These are phyloP conservation scores for Melanerpes formicivorus DNA, from an alignment of 2,113 vertebrate genomes.

Conservation along the genomic window DNA sequence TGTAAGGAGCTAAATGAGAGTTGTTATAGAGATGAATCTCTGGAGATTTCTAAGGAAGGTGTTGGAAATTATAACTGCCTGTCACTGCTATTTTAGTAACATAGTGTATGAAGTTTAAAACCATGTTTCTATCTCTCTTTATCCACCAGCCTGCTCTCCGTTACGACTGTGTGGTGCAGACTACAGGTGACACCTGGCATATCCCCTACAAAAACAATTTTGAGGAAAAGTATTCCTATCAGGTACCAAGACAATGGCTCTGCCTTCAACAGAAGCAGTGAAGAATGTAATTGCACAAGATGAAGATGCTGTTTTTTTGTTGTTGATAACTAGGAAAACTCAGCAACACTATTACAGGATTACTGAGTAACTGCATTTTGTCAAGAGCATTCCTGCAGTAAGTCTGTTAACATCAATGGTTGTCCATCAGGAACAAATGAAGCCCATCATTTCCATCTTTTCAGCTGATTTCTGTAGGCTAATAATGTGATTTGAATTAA, in stretches of 20 bases:
- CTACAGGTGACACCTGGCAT: constrained; percentile 86
- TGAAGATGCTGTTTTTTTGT: neutral
- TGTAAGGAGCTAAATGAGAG: neutral
- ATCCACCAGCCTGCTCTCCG: constrained; percentile 78
- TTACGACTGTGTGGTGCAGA: constrained; percentile 92
- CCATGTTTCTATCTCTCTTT: neutral
- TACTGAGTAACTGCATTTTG: neutral
- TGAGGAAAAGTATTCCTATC: constrained; percentile 81
- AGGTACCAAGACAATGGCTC: constrained; percentile 91
- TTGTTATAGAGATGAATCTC: neutral
- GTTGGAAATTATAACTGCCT: neutral
- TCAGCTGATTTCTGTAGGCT: neutral
- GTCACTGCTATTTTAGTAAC: neutral
- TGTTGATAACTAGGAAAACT: neutral
- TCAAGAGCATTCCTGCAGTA: neutral
- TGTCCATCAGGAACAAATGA: neutral
- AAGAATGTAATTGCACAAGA: neutral
- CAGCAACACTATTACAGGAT: neutral
- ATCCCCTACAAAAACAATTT: constrained; percentile 88
- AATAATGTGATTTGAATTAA: constrained; percentile 31
- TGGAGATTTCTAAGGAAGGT: neutral
- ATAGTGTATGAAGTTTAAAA: neutral
- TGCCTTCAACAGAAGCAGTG: constrained; percentile 78
- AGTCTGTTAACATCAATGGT: neutral
- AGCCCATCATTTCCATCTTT: neutral